Conservation (phyloP, 2,888 invertebrate species). For the Periphyllus acericola region DNA sequence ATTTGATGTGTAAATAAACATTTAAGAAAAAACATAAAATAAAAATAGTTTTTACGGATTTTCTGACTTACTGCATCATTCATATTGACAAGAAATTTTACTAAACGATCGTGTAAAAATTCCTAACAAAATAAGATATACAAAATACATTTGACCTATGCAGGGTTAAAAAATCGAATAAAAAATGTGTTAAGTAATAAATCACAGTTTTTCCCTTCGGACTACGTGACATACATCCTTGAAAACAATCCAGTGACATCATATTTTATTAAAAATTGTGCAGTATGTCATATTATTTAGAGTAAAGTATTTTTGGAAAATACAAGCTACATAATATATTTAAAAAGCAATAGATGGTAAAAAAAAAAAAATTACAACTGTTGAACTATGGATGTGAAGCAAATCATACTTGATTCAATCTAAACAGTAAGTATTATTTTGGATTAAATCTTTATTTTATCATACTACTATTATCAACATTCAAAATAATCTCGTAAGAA, state of each 20-base stretch:
- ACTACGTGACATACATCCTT: slow-evolving; percentile 33
- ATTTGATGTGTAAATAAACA: too few relatives aligned
- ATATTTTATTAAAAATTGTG: slow-evolving; percentile 14
- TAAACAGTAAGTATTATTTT: too few relatives aligned
- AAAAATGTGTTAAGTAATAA: background rate
- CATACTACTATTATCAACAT: too few relatives aligned
- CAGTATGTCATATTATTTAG: background rate
- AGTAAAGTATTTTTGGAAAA: background rate
- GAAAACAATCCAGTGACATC: background rate
- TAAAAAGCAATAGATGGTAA: too few relatives aligned
- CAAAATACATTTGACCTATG: background rate
- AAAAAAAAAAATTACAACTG: too few relatives aligned
- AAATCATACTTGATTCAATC: too few relatives aligned
- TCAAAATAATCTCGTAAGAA: too few relatives aligned
- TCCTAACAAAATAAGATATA: background rate
- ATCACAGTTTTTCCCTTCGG: background rate
- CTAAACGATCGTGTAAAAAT: background rate
- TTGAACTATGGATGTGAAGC: too few relatives aligned
- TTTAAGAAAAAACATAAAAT: too few relatives aligned
- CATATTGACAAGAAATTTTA: background rate
- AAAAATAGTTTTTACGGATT: too few relatives aligned
- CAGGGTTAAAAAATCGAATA: slow-evolving; percentile 17
- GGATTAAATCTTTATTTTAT: too few relatives aligned
- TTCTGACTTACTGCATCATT: too few relatives aligned
- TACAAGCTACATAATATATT: background rate